Conservation (phyloP, 2,113 vertebrate species). For the western clawed frog (Xenopus tropicalis) region DNA sequence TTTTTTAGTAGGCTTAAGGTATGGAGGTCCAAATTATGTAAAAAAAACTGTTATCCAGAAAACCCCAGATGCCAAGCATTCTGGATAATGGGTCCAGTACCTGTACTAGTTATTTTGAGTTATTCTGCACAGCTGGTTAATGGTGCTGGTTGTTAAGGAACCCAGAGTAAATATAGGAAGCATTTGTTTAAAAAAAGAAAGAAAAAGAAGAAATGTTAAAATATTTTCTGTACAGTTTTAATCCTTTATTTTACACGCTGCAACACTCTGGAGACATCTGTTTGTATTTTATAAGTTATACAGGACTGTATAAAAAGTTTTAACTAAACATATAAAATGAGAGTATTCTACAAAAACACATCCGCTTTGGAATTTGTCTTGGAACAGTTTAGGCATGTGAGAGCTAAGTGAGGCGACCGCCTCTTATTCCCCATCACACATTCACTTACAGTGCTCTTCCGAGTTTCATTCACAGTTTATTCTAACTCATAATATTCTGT, state of each 20-base stretch:
- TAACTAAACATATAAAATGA: slow-evolving; percentile 45
- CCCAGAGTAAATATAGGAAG: no score
- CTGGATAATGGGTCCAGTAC: no score
- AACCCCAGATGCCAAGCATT: no score
- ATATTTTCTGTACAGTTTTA: slow-evolving; percentile 18
- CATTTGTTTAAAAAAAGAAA: no score
- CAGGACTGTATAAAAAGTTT: slow-evolving; percentile 41
- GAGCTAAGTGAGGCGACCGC: slow-evolving; percentile 28
- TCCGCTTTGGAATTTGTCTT: slow-evolving; percentile 42
- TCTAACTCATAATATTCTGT: slow-evolving; percentile 1
- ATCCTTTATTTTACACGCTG: slow-evolving; percentile 29
- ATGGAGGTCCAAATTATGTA: no score
- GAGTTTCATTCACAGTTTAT: slow-evolving; percentile 1
- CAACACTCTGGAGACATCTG: slow-evolving; percentile 33
- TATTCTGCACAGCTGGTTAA: no score
- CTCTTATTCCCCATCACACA: slow-evolving; percentile 20
- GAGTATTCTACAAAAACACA: slow-evolving; percentile 39
- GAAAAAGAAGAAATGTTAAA: slow-evolving; percentile 1
- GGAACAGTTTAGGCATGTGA: slow-evolving; percentile 39
- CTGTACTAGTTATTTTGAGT: no score
- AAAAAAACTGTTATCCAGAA: no score
- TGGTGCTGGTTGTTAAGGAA: no score
- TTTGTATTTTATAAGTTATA: slow-evolving; percentile 43
- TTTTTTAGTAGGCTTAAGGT: no score
- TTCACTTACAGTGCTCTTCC: slow-evolving; percentile 18